Evolutionary conservation across 2,888 invertebrate genomes (phyloP).

Genomic region (Drosophila niveifrons): DNA sequence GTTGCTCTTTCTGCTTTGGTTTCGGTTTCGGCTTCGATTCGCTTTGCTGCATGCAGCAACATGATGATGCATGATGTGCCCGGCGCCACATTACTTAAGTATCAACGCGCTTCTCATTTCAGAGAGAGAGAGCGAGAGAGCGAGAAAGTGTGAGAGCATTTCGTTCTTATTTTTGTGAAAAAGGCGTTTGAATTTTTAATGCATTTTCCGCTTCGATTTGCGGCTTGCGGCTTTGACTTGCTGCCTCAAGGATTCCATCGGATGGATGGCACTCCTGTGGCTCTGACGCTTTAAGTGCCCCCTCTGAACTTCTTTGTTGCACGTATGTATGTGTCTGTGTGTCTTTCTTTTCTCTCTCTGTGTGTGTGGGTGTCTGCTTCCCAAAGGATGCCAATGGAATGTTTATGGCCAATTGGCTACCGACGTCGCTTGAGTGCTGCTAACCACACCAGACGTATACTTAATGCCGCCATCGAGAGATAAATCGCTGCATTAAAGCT

Average conservation of each 20-base stretch:
- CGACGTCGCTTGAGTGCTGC: constrained; percentile 14
- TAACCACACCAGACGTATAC: constrained; percentile 32
- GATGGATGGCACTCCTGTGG: constrained; percentile 43
- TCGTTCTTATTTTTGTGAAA: background rate
- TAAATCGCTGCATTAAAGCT: constrained; percentile 4
- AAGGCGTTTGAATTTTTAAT: constrained; percentile 67
- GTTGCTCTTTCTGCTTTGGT: no score
- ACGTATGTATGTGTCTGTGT: constrained; percentile 1
- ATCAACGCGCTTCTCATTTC: constrained; percentile 23
- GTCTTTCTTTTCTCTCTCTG: no score
- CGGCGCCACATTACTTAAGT: constrained; percentile 32
- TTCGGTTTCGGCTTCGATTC: constrained; percentile 3
- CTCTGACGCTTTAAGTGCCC: constrained; percentile 11
- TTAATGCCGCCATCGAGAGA: constrained; percentile 22
- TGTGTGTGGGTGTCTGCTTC: constrained; percentile 13
- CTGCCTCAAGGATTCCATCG: constrained; percentile 14
- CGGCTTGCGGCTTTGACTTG: constrained; percentile 27
- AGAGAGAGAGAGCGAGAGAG: background rate
- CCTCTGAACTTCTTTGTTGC: constrained; percentile 7
- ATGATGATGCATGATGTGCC: constrained; percentile 49
- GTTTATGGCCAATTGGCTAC: constrained; percentile 36
- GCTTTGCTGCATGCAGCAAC: constrained; percentile 46
- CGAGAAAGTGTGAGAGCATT: no score
- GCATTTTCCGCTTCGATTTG: constrained; percentile 64
- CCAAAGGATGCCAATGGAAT: constrained; percentile 30